phyloP scores from a whole-genome alignment of 1,140 invertebrate genomes.

The Calliopsis andreniformis region DNA sequence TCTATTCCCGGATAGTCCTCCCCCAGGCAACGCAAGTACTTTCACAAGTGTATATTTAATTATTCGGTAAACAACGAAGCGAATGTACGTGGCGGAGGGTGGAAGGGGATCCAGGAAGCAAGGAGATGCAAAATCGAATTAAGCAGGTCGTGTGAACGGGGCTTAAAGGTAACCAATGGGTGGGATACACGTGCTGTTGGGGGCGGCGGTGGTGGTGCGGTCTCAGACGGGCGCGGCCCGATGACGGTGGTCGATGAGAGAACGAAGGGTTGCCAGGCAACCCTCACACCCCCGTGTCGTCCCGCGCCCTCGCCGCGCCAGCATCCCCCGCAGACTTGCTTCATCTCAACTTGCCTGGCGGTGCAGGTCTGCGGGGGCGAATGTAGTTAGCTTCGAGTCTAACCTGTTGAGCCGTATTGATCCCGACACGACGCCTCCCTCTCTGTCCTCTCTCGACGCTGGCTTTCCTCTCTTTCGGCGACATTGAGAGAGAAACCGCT shows the following conservation, averaged over 20 bases:
- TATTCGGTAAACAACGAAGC: conserved; percentile 8
- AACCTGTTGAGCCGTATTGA: conserved; percentile 74
- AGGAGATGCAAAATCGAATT: conserved; percentile 14
- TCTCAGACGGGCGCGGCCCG: conserved; percentile 66
- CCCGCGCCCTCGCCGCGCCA: conserved; percentile 17
- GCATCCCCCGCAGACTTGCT: conserved; percentile 64
- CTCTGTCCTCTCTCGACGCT: conserved; percentile 13
- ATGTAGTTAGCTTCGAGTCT: conserved; percentile 58
- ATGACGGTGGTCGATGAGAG: conserved; percentile 68
- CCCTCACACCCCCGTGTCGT: conserved; percentile 61
- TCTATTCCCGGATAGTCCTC: no score
- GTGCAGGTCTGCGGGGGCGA: conserved; percentile 9
- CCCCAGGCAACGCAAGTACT: no score
- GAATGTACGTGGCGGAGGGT: not conserved
- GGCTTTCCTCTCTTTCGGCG: conserved; percentile 26
- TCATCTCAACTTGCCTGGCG: conserved; percentile 62
- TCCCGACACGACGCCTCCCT: conserved; percentile 50
- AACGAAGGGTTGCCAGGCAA: conserved; percentile 74
- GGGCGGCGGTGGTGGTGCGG: conserved; percentile 45
- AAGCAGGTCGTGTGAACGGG: conserved; percentile 24
- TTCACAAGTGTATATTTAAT: not conserved
- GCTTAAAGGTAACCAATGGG: conserved; percentile 50
- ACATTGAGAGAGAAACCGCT: conserved; percentile 33
- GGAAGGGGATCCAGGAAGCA: conserved; percentile 20
- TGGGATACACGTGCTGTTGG: conserved; percentile 31